phyloP scores from a whole-genome alignment of 2,888 invertebrate genomes.

The Acanthosepion esculentum region DNA sequence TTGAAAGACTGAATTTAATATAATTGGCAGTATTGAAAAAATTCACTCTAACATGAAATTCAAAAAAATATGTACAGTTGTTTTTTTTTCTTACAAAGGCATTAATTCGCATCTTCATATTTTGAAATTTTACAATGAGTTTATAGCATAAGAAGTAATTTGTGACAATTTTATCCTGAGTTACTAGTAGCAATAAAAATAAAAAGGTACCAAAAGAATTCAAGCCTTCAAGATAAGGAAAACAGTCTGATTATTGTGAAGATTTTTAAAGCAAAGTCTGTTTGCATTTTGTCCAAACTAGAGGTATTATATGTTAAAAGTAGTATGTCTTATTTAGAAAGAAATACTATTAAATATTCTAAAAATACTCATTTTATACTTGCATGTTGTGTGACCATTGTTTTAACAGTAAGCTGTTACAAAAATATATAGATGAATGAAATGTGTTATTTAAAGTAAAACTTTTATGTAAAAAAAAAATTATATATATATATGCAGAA shows the following conservation, averaged over 20 bases:
- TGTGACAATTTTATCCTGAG: neutral
- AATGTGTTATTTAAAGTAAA: neutral
- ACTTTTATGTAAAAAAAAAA: neutral
- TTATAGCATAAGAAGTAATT: neutral
- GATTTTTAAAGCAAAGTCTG: slow-evolving; percentile 11
- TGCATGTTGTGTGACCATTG: neutral
- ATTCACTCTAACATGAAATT: no score
- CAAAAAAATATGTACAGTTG: no score
- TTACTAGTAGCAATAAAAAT: neutral
- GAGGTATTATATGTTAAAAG: neutral
- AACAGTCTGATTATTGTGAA: neutral
- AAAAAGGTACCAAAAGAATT: neutral
- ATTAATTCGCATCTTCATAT: neutral
- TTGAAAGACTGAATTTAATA: no score
- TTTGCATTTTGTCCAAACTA: neutral
- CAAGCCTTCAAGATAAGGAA: neutral
- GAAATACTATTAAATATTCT: neutral
- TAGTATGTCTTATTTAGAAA: neutral
- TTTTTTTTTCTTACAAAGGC: no score
- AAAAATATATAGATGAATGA: neutral
- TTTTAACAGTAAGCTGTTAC: neutral
- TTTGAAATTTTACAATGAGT: neutral
- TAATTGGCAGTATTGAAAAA: no score
- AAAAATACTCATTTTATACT: neutral
- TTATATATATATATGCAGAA: no score